Conservation (phyloP, 2,113 vertebrate genomes). For the Tricholaema leucomelas region DNA sequence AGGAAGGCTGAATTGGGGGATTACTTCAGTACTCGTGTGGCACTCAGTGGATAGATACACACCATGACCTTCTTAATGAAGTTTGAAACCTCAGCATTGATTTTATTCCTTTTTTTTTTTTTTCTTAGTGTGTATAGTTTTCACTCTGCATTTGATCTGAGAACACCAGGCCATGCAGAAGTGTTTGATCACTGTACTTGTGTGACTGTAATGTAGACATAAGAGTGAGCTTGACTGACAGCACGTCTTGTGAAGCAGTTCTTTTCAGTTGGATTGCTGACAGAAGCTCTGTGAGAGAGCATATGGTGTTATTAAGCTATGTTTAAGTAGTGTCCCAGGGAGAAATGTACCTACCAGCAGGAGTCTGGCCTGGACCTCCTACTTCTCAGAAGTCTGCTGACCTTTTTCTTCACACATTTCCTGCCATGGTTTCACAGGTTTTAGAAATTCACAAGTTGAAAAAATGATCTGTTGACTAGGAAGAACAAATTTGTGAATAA, state of each 20-base stretch:
- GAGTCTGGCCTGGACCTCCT: slow-evolving; percentile 20
- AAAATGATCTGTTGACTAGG: slow-evolving; percentile 25
- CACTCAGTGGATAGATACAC: not conserved
- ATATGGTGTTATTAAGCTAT: slow-evolving; percentile 62
- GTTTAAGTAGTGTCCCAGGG: slow-evolving; percentile 8
- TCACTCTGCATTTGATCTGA: not conserved
- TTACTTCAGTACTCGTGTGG: not conserved
- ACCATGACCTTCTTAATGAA: not conserved
- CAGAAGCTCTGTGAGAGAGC: slow-evolving; percentile 17
- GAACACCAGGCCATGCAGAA: not conserved
- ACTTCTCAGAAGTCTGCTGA: slow-evolving; percentile 16
- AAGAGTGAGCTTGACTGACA: not conserved
- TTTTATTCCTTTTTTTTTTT: not conserved
- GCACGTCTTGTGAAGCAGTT: not conserved
- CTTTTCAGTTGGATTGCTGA: not conserved
- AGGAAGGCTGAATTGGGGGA: not conserved
- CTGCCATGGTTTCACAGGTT: slow-evolving; percentile 22
- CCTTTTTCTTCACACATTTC: slow-evolving; percentile 22
- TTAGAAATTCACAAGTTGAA: slow-evolving; percentile 38
- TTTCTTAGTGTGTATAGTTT: not conserved
- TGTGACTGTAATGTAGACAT: not conserved
- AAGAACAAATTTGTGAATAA: slow-evolving; percentile 9
- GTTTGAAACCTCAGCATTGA: not conserved
- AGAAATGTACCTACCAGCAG: slow-evolving; percentile 41
- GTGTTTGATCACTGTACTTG: not conserved